A percentile compares a stretch with the other conserved stretches of the same genome.
phyloP scores from a whole-genome alignment of 2,797 vertebrate species.

The Pantherophis vulpinus region DNA sequence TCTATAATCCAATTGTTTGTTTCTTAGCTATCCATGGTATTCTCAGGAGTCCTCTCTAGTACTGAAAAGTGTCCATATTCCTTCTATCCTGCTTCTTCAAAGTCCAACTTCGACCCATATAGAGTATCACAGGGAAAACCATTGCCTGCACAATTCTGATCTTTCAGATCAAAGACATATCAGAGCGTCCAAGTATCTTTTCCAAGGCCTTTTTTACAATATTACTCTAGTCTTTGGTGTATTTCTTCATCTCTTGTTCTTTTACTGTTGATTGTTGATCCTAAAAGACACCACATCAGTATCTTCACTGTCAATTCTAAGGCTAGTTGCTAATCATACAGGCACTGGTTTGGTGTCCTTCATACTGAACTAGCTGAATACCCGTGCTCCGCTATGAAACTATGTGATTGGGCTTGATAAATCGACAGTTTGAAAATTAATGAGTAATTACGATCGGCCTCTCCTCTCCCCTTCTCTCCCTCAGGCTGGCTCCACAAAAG shows the following conservation, averaged over 20 bases:
- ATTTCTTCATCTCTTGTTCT: background rate
- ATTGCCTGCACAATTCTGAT: background rate
- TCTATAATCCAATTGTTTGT: background rate
- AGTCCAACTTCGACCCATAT: background rate
- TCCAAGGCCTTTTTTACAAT: background rate
- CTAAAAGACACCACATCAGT: background rate
- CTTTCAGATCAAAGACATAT: background rate
- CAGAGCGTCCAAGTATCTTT: background rate
- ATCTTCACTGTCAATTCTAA: background rate
- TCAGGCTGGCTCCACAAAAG: too few species aligned
- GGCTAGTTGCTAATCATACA: background rate
- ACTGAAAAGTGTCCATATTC: background rate
- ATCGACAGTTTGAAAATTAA: too few species aligned
- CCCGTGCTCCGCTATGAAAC: too few species aligned
- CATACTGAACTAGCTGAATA: too few species aligned
- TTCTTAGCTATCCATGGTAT: background rate
- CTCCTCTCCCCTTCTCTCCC: too few species aligned
- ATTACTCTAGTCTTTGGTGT: background rate
- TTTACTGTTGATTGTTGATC: background rate
- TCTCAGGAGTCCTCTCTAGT: background rate
- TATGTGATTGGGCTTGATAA: too few species aligned
- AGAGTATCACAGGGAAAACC: background rate
- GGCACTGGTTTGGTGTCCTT: background rate
- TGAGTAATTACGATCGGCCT: too few species aligned
- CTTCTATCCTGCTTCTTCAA: background rate